A percentile compares a stretch with the other conserved stretches of the same genome.
These are phyloP conservation scores for Aix galericulata DNA, from an alignment of 2,113 vertebrate species.

Conservation along the genomic window DNA sequence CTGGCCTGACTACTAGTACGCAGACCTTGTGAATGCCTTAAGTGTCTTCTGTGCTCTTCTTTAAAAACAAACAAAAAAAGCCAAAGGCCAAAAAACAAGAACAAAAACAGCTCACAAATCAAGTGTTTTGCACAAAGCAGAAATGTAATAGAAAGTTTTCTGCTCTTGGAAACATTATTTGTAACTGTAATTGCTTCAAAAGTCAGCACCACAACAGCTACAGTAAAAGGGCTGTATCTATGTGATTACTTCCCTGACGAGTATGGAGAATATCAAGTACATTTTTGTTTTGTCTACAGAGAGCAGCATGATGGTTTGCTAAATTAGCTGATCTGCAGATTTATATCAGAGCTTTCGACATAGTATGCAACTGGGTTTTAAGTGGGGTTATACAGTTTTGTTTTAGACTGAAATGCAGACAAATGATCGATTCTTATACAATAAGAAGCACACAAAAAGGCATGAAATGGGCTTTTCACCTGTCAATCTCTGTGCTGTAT, in stretches of 20 bases:
- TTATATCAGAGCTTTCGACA: background rate
- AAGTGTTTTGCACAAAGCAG: background rate
- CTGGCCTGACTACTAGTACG: background rate
- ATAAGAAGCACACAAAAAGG: background rate
- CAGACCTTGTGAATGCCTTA: background rate
- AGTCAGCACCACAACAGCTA: background rate
- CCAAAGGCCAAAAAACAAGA: background rate
- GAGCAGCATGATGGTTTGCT: background rate
- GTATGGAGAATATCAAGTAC: background rate
- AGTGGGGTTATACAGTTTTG: background rate
- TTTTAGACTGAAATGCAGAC: background rate
- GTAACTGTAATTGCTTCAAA: background rate
- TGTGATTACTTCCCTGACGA: background rate
- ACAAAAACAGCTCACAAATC: background rate
- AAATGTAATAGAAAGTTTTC: background rate
- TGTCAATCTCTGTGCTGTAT: background rate
- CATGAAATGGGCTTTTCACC: background rate
- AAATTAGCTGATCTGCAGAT: background rate
- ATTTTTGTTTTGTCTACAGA: background rate
- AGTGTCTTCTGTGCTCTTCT: background rate
- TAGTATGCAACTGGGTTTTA: background rate
- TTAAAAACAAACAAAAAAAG: background rate
- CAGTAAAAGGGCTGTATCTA: background rate
- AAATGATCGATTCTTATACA: background rate
- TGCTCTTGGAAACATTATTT: background rate